A percentile compares a stretch with the other conserved stretches of the same genome.
Conservation (phyloP, 1,140 invertebrate species). For the Anadara kagoshimensis region DNA sequence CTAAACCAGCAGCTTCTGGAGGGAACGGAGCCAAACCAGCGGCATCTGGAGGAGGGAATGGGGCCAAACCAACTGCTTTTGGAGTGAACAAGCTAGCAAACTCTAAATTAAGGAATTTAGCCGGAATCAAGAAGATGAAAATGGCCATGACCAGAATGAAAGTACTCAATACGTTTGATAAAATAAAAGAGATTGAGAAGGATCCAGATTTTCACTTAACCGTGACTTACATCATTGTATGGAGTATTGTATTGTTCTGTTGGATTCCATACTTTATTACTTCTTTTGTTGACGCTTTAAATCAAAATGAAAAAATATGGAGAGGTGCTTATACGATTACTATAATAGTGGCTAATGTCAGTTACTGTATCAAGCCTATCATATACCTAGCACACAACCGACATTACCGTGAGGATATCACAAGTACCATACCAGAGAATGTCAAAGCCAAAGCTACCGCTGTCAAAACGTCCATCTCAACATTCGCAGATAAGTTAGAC, state of each 20-base stretch:
- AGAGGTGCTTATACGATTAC: slow-evolving; percentile 28
- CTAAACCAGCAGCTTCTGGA: neutral
- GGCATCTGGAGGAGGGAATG: neutral
- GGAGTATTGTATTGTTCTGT: neutral
- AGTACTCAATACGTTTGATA: slow-evolving; percentile 11
- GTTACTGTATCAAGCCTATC: slow-evolving; percentile 32
- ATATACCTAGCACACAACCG: slow-evolving; percentile 39
- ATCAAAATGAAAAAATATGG: slow-evolving; percentile 13
- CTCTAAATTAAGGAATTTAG: neutral
- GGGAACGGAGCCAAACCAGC: neutral
- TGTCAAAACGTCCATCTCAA: slow-evolving; percentile 13
- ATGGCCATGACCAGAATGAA: slow-evolving; percentile 16
- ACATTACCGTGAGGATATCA: slow-evolving; percentile 17
- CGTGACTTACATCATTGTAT: slow-evolving; percentile 26
- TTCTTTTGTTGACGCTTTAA: neutral
- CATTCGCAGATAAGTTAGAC: slow-evolving; percentile 27
- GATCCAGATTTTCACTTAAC: slow-evolving; percentile 27
- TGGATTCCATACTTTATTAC: neutral
- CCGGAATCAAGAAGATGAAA: slow-evolving; percentile 22
- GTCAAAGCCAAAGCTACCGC: slow-evolving; percentile 20
- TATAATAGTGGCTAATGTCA: slow-evolving; percentile 28
- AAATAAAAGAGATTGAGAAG: slow-evolving; percentile 8
- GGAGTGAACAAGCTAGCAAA: neutral
- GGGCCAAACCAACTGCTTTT: neutral
- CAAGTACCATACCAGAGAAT: slow-evolving; percentile 32